Evolutionary conservation across 1,140 invertebrate genomes (phyloP).

Genomic region (Drosophila parabipectinata): DNA sequence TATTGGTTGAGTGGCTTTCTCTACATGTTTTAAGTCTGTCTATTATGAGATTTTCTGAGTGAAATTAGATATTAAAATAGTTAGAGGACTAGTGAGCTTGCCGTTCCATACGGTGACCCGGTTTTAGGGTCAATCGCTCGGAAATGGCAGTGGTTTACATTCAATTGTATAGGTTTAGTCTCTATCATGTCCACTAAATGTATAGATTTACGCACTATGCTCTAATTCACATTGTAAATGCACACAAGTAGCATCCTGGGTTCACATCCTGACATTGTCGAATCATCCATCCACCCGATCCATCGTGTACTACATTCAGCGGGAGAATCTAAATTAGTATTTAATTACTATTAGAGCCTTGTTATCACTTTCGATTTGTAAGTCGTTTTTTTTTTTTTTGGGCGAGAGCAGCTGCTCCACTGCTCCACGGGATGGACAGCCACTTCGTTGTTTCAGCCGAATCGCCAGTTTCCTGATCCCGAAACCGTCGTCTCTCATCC

Average conservation of each 20-base stretch:
- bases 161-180: conserved; percentile 56
- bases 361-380: conserved; percentile 79
- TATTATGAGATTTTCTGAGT: conserved; percentile 8
- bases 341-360: conserved; percentile 78
- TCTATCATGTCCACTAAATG: conserved; percentile 51
- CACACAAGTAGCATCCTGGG: conserved; percentile 58
- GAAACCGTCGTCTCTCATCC: conserved; percentile 11
- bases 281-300: conserved; percentile 26
- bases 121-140: conserved; percentile 39
- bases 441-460: conserved; percentile 56
- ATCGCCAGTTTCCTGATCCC: conserved; percentile 20
- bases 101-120: conserved; percentile 8
- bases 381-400: conserved; percentile 54
- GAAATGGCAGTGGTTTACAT: conserved; percentile 78
- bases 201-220: conserved; percentile 69
- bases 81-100: conserved; percentile 20
- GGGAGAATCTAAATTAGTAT: conserved; percentile 60
- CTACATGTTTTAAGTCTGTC: conserved; percentile 8
- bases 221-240: conserved; percentile 78
- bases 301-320: conserved; percentile 60
- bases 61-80: conserved; percentile 12
- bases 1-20: neutral
- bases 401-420: conserved; percentile 40
- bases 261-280: conserved; percentile 31
- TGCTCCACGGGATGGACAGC: conserved; percentile 8